Conservation (phyloP, 2,113 vertebrate genomes). For the Lates calcarifer region DNA sequence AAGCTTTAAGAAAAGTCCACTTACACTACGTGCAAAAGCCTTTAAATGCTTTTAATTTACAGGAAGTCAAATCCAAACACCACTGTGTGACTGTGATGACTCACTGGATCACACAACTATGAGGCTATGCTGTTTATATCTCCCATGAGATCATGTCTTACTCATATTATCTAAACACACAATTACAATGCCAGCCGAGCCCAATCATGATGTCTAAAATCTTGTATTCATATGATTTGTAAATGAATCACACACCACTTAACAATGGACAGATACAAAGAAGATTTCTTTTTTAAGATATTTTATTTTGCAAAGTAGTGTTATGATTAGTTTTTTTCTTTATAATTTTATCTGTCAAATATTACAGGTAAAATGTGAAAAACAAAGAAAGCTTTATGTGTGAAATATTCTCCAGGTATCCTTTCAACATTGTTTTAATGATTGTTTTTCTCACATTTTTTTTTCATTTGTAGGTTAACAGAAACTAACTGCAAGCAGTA, state of each 20-base stretch:
- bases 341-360: not conserved
- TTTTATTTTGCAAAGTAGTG: not conserved
- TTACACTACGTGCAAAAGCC: constrained; percentile 38
- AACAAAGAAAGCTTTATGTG: not conserved
- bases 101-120: constrained; percentile 72
- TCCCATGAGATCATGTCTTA: constrained; percentile 73
- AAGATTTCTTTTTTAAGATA: not conserved
- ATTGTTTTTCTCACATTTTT: constrained; percentile 46
- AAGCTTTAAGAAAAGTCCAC: constrained; percentile 35
- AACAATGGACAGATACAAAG: not conserved
- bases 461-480: constrained; percentile 35
- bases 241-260: constrained; percentile 51
- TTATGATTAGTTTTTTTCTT: not conserved
- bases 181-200: constrained; percentile 57
- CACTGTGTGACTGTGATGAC: constrained; percentile 69
- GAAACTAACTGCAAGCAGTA: constrained; percentile 16
- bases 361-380: not conserved
- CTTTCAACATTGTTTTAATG: not conserved
- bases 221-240: constrained; percentile 31
- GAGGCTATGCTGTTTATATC: constrained; percentile 71
- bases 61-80: constrained; percentile 71
- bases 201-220: constrained; percentile 42
- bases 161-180: constrained; percentile 75
- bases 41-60: constrained; percentile 52
- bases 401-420: constrained; percentile 6